Percentiles rank a stretch among this genome's conserved stretches.
phyloP scores from a whole-genome alignment of 2,888 invertebrate genomes.

The Serrognathus titanus region DNA sequence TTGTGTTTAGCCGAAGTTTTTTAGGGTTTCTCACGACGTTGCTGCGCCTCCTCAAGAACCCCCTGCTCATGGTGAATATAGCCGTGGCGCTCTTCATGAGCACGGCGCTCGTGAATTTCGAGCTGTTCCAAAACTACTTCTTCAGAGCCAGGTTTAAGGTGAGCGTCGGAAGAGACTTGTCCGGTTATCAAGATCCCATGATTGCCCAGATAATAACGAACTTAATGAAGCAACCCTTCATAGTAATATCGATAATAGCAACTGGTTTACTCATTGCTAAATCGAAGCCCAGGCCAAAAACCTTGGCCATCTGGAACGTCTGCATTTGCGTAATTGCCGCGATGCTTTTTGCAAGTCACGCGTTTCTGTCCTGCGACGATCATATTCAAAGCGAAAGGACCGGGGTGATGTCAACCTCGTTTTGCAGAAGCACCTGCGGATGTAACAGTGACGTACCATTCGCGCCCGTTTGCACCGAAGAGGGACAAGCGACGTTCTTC shows the following conservation, averaged over 20 bases:
- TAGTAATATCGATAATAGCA: conserved; percentile 52
- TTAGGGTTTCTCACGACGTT: conserved; percentile 51
- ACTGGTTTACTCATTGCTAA: conserved; percentile 56
- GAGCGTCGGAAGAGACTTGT: conserved; percentile 37
- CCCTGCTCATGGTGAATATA: conserved; percentile 53
- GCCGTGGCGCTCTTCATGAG: conserved; percentile 52
- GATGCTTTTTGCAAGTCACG: conserved; percentile 47
- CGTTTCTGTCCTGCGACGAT: conserved; percentile 41
- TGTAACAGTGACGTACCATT: conserved; percentile 54
- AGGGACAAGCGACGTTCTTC: conserved; percentile 58
- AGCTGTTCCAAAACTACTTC: conserved; percentile 54
- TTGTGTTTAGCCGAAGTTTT: conserved; percentile 1
- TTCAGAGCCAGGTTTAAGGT: conserved; percentile 57
- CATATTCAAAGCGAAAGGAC: conserved; percentile 51
- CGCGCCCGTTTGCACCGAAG: conserved; percentile 61
- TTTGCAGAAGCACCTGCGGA: conserved; percentile 56
- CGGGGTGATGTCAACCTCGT: conserved; percentile 48
- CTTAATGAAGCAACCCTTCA: conserved; percentile 56
- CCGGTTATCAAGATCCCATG: conserved; percentile 56
- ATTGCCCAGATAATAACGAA: conserved; percentile 52
- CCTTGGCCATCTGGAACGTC: conserved; percentile 53
- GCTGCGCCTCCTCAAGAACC: conserved; percentile 54
- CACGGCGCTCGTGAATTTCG: conserved; percentile 55
- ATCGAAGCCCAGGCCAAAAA: conserved; percentile 51
- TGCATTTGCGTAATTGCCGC: conserved; percentile 47